Conservation (phyloP, 2,113 vertebrate species). For the Otus sunia region DNA sequence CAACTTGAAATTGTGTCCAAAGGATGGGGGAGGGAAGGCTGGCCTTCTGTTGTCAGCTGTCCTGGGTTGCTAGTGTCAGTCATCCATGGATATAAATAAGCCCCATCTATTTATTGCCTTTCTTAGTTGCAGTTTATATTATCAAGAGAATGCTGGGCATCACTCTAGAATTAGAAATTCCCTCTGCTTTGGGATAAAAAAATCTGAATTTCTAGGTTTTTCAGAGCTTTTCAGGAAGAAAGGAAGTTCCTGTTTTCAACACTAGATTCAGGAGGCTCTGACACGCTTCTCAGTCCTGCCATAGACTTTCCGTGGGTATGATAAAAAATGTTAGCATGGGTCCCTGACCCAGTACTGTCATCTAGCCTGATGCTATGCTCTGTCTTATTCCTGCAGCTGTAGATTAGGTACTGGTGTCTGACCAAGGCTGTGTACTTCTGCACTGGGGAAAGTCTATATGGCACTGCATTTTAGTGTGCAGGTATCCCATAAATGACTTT, state of each 20-base stretch:
- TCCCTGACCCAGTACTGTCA: neutral
- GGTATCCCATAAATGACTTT: neutral
- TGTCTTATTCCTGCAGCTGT: neutral
- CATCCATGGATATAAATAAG: slow-evolving; percentile 66
- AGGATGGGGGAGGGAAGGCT: slow-evolving; percentile 49
- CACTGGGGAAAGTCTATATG: neutral
- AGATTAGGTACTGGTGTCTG: neutral
- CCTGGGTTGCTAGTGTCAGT: slow-evolving; percentile 57
- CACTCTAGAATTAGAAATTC: neutral
- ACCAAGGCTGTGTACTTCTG: neutral
- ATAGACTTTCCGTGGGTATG: neutral
- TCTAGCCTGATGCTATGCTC: neutral
- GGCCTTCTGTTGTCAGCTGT: slow-evolving; percentile 64
- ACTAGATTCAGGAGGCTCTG: neutral
- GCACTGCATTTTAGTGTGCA: neutral
- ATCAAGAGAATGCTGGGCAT: neutral
- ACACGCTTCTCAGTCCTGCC: neutral
- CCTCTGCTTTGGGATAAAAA: neutral
- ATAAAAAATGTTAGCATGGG: neutral
- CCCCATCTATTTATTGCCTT: slow-evolving; percentile 25
- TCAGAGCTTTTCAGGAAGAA: neutral
- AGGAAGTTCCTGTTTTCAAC: neutral
- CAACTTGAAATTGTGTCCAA: slow-evolving; percentile 28
- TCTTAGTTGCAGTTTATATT: slow-evolving; percentile 4
- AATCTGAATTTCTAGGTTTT: slow-evolving; percentile 6